Base-by-base conservation (phyloP, 2,888 invertebrate species). In the Melanotus villosus region DNA sequence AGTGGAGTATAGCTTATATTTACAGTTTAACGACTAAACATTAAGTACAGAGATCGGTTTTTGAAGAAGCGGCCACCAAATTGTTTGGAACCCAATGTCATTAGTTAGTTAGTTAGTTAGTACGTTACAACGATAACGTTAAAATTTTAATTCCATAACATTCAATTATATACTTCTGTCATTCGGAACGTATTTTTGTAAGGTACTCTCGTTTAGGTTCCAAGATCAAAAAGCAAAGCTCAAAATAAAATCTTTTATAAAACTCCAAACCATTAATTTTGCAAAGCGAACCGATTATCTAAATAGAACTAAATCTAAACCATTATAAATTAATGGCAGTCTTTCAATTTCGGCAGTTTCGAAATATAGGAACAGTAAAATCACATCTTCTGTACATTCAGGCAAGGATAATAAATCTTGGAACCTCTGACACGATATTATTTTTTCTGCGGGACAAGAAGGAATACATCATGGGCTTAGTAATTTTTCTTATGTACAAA, bases 331-430 rank as follows among this genome's bases (percentile, higher is more conserved):
- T 78, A 84, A 85, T 78, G 84, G 83, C 84, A 85, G 84, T 85
- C 84, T 85, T 83, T 78, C 73, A 84, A 84, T 83, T 82, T 83
- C 83, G 84, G 84, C 84, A 85, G 84, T 84, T 80, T 72, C 64
- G 62, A 56, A 64, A 70, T 66, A 65, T 84, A 84, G 84, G 84
- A 84, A 84, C 84, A 84, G 83, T 79, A 80, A 84, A 84, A 84
- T 84, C 84, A 84, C 84, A 79, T 79, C 75, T 69, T 63, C 65
- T 65, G 41, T 60, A 65, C 65, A 57, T 70, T 67, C 67, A 71
- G 82, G 80, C 81, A 77, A 80, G 75, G 79, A 79, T 79, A 65
- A 76, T 79, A 80, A 59, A 77, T 74, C 82, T 78, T 82, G 81
- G 83, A 81, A 81, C 81, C 80, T 73, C 72, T 54, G 43, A 58